Conservation (phyloP, 2,113 vertebrate genomes). For the Dipodomys spectabilis region DNA sequence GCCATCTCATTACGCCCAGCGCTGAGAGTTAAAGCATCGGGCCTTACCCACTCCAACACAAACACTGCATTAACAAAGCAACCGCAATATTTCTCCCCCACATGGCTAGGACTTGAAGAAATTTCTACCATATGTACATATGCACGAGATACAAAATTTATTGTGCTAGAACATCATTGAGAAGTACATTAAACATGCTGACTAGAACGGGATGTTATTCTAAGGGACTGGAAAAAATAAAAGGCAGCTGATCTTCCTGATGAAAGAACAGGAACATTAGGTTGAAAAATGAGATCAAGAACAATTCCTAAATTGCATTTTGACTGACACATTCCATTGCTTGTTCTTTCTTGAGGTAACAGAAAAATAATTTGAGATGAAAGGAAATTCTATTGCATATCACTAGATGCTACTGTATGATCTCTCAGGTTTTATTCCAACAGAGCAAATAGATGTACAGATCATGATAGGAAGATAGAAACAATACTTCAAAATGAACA, state of each 20-base stretch:
- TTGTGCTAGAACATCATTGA: slow-evolving; percentile 78
- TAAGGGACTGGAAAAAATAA: slow-evolving; percentile 67
- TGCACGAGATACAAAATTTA: slow-evolving; percentile 76
- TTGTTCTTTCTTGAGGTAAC: slow-evolving; percentile 61
- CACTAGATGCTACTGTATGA: slow-evolving; percentile 45
- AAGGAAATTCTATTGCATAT: not conserved
- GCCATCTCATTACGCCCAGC: slow-evolving; percentile 78
- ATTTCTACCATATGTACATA: slow-evolving; percentile 81
- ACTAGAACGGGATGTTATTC: slow-evolving; percentile 76
- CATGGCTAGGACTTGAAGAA: slow-evolving; percentile 72
- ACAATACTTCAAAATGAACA: slow-evolving; percentile 17
- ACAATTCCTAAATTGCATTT: slow-evolving; percentile 67
- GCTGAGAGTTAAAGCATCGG: slow-evolving; percentile 61
- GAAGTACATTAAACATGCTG: slow-evolving; percentile 75
- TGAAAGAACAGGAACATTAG: slow-evolving; percentile 73
- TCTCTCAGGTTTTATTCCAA: not conserved
- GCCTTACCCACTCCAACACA: slow-evolving; percentile 77
- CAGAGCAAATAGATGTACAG: slow-evolving; percentile 29
- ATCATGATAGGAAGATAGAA: not conserved
- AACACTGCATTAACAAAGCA: slow-evolving; percentile 82
- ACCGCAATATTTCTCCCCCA: slow-evolving; percentile 79
- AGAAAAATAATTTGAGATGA: not conserved
- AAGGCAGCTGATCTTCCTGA: slow-evolving; percentile 75
- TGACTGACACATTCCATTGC: slow-evolving; percentile 51
- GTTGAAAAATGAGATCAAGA: slow-evolving; percentile 63